Base-by-base conservation (phyloP, 2,888 invertebrate species). In the Didymodactylos carnosus region DNA sequence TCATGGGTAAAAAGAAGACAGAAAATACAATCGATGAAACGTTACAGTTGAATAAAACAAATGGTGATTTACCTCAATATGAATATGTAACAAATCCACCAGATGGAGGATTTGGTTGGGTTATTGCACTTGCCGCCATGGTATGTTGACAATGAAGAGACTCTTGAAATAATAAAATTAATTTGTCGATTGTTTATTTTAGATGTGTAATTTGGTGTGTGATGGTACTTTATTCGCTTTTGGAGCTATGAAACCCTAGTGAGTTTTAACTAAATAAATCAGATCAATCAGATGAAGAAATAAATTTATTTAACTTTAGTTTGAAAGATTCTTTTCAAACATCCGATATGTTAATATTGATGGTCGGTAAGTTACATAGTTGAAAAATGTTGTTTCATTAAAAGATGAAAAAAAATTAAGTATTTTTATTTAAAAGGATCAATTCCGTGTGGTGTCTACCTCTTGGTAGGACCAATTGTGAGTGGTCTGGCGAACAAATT, bases 91-190 rank as follows among this genome's bases (percentile, higher is more conserved):
- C 62, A 19, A 19, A 14, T 10, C 62, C 74, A 19, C 74, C 74
- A 3, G 74, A 74, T 41, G 74, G 74, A 25, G 74, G 74, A n/a
- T 74, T 71, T 41, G 74, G 74, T 23, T 74, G 74, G 74, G 53
- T 74, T n/a, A 39, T 74, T 35, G 62, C 62, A 3, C 25, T 74
- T 16, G 69, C 69, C 10, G 74, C 71, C 27, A 53, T 71, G 71
- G 71, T 74, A 71, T 71, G n/a, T n/a, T 71, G 35, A 51, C 14
- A 51, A 40, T 35, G 16, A 19, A n/a, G 16, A 11, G 27, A 6
- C 27, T n/a, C 25, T 23, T 35, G 11, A 13, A 39, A 7, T 35
- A 35, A 35, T 62, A 6, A 19, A 10, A 29, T 10, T 29, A 2
- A 62, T 19, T 2, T 10, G 6, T 13, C 8, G 16, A 29, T 69